Base-by-base conservation (phyloP, 2,113 vertebrate genomes). In the Xyrauchen texanus region DNA sequence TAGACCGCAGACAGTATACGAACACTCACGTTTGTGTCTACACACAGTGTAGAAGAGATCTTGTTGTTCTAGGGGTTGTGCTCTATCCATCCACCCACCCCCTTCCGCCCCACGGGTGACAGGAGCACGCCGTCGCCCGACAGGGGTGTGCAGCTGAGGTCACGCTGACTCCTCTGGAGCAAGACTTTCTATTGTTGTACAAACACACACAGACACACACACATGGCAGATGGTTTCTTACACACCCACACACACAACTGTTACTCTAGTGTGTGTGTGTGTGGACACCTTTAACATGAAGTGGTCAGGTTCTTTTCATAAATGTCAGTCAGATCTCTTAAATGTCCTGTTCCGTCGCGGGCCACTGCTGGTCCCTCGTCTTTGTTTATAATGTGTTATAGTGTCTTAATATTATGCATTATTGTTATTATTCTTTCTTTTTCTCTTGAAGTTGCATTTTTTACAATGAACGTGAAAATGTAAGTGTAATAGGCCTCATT, bases 171-270 rank as follows among this genome's bases (percentile, higher is more conserved):
- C 63, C 67, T 55, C 21, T 53, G 58, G 75, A 83, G 83, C 62
- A 53, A 52, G 83, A 60, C 72, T 63, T 74, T 53, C 69, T 79
- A 75, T 83, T 86, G 78, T 73, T 34, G 21, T 34, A 34, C 21
- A 34, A 34, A 34, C 21, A 34, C 21, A 34, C 68, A 44, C 21
- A 61, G 67, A 34, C 78, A 70, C 76, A 63, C 71, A 66, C 78
- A 68, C 15, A 68, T 16, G 61, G 94, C 95, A 98, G 96, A 98
- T 98, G 96, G 96, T 94, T 87, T 90, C 91, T 94, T 91, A 93
- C 76, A 69, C 68, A 63, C 65, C 9, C 68, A 53, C 63, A 81
- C 77, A 58, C 79, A 71, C 71, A 34, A 2, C 13, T 92, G 91
- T 91, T 89, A 89, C 69, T 66, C 10, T 8, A 55, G 87, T 84